phyloP scores from a whole-genome alignment of 2,797 vertebrate genomes.

The Emys orbicularis region DNA sequence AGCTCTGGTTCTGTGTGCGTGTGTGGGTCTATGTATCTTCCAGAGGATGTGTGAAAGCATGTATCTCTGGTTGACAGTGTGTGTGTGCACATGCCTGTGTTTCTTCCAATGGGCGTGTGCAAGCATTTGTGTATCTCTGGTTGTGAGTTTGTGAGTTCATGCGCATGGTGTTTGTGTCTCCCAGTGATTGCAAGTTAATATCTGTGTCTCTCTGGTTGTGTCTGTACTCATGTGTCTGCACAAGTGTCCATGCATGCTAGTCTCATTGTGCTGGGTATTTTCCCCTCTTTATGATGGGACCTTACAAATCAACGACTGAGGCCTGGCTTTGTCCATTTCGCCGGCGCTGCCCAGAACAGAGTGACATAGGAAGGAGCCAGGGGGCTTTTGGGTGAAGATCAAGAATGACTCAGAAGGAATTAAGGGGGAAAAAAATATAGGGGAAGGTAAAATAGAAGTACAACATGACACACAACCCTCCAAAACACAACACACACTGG shows the following conservation, averaged over 20 bases:
- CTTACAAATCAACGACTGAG: background rate
- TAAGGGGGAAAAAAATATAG: background rate
- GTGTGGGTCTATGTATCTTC: background rate
- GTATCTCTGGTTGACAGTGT: background rate
- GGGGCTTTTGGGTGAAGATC: background rate
- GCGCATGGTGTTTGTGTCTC: background rate
- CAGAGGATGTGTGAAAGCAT: background rate
- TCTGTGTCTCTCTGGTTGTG: background rate
- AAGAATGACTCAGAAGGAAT: background rate
- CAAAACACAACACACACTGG: background rate
- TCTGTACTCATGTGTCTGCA: background rate
- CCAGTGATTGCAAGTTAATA: background rate
- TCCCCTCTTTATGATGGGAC: background rate
- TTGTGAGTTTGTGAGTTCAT: background rate
- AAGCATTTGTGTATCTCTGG: background rate
- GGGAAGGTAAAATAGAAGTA: background rate
- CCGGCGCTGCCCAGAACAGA: background rate
- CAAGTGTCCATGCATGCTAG: background rate
- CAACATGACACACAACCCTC: background rate
- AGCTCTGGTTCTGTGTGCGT: background rate
- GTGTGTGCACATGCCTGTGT: background rate
- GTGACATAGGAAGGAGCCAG: background rate
- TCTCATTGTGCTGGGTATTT: fast-evolving
- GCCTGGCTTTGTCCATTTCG: background rate
- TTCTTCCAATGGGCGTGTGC: background rate